These are phyloP conservation scores for Gambusia holbrooki DNA, from an alignment of 2,113 vertebrate species.

Conservation along the genomic window DNA sequence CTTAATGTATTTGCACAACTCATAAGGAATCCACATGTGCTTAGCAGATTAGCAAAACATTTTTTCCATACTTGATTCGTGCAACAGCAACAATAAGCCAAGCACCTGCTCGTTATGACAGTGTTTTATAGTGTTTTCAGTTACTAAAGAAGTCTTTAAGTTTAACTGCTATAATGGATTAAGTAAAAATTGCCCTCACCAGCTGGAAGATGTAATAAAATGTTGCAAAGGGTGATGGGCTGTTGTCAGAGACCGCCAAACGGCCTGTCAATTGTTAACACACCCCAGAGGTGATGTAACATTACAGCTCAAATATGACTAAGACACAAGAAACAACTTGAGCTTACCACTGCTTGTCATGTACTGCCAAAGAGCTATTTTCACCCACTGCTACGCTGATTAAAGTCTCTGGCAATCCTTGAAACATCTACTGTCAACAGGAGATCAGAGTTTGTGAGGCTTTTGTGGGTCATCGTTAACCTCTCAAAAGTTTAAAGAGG, in stretches of 20 bases:
- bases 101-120: constrained; percentile 58
- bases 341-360: neutral
- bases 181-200: constrained; percentile 46
- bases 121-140: constrained; percentile 37
- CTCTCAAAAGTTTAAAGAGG: no score
- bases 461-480: no score
- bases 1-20: neutral
- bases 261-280: neutral
- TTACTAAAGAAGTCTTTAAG: constrained; percentile 32
- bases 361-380: neutral
- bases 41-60: neutral
- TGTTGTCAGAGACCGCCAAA: neutral
- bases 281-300: neutral
- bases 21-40: neutral
- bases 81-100: constrained; percentile 25
- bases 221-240: neutral
- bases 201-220: constrained; percentile 48
- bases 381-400: neutral
- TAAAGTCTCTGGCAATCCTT: neutral
- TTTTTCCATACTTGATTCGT: neutral
- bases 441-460: neutral
- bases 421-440: neutral
- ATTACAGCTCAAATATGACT: neutral
- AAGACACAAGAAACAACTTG: neutral
- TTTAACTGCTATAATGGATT: constrained; percentile 47